Percentiles rank a stretch among this genome's conserved stretches.
Evolutionary conservation across 2,113 vertebrate species (phyloP).

Genomic region (Hoplias malabaricus): DNA sequence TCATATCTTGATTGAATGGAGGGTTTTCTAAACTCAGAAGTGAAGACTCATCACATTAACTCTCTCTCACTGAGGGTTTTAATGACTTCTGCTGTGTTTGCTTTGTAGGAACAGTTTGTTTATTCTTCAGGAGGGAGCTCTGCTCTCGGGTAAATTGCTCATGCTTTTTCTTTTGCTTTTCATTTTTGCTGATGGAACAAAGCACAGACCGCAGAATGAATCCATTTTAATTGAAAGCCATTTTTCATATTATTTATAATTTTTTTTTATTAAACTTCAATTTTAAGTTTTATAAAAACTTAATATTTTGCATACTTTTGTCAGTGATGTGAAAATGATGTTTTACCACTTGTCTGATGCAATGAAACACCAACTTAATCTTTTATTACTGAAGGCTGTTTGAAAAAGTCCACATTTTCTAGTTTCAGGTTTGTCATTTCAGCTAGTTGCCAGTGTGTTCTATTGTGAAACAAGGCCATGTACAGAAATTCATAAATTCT

Average conservation of each 20-base stretch:
- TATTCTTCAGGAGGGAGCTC: constrained; percentile 66
- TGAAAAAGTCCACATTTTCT: neutral
- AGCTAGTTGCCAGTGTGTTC: neutral
- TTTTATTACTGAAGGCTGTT: neutral
- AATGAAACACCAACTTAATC: neutral
- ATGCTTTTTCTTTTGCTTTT: too few species aligned
- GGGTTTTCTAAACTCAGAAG: neutral
- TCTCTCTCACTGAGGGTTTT: neutral
- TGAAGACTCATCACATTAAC: neutral
- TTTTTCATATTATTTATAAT: neutral
- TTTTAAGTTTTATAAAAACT: too few species aligned
- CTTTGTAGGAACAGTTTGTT: constrained; percentile 65
- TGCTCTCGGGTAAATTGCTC: constrained; percentile 26
- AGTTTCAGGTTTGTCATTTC: neutral
- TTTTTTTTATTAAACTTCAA: too few species aligned
- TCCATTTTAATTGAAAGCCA: too few species aligned
- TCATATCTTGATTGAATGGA: neutral
- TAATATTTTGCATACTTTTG: too few species aligned
- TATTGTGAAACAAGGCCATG: neutral
- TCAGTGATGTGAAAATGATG: too few species aligned
- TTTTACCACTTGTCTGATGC: neutral
- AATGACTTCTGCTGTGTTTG: constrained; percentile 37
- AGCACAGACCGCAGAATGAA: too few species aligned
- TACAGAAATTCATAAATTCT: neutral
- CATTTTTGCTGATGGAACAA: neutral